A percentile compares a stretch with the other conserved stretches of the same genome.
Conservation (phyloP, 2,888 invertebrate genomes). For the Lutraria lutraria region DNA sequence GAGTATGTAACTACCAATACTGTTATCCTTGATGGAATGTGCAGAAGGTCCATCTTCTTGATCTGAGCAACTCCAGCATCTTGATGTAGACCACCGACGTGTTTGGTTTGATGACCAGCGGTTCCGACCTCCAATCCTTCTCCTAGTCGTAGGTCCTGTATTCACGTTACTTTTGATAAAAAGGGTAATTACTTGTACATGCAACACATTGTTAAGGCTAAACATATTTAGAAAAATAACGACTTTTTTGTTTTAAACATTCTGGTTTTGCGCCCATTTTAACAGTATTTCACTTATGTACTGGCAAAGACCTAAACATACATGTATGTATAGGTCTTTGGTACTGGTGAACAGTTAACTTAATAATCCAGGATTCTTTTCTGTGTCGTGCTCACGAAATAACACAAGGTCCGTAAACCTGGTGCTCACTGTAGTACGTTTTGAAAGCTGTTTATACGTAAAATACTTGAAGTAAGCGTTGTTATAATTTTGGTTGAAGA, state of each 20-base stretch:
- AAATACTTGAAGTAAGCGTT: too few relatives aligned
- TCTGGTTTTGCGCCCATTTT: not conserved
- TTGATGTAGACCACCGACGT: conserved; percentile 12
- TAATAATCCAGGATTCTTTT: too few relatives aligned
- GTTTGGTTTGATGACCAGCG: not conserved
- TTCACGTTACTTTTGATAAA: conserved; percentile 21
- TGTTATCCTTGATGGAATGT: conserved; percentile 5
- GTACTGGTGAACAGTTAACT: too few relatives aligned
- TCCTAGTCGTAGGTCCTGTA: not conserved
- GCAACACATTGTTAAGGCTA: not conserved
- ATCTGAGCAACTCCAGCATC: conserved; percentile 16
- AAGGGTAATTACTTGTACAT: not conserved
- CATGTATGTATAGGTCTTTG: too few relatives aligned
- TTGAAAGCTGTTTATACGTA: too few relatives aligned
- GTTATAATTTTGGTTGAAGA: too few relatives aligned
- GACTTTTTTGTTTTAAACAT: not conserved
- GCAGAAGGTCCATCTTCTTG: not conserved
- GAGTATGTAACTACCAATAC: not conserved
- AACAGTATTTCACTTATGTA: too few relatives aligned
- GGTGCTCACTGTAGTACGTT: not conserved
- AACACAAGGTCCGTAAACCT: not conserved
- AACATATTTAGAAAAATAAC: not conserved
- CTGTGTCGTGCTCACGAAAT: not conserved
- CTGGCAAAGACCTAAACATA: too few relatives aligned
- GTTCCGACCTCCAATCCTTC: not conserved